Evolutionary conservation across 2,113 vertebrate species (phyloP).

Genomic region (Aldabrachelys gigantea): DNA sequence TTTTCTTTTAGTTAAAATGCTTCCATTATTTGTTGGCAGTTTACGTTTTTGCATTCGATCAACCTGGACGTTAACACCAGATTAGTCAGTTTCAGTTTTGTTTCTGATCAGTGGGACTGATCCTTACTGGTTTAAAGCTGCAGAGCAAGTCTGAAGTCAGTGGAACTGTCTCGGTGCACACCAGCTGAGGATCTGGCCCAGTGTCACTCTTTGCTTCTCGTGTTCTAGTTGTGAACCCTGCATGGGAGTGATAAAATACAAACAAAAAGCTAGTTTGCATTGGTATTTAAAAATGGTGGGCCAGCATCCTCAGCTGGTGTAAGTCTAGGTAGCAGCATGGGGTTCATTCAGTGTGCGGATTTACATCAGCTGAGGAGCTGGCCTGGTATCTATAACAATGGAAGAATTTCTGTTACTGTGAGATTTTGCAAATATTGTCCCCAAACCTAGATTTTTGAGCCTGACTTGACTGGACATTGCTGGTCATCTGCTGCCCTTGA

Average conservation of each 20-base stretch:
- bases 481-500: not conserved
- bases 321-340: rapidly evolving
- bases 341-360: rapidly evolving
- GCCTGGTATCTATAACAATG: rapidly evolving
- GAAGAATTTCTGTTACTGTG: not conserved
- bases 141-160: rapidly evolving
- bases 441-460: not conserved
- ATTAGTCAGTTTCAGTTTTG: not conserved
- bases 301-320: rapidly evolving
- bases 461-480: not conserved
- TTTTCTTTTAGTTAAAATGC: not conserved
- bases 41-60: not conserved
- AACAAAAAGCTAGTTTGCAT: rapidly evolving
- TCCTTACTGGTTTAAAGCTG: rapidly evolving
- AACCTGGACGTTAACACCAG: not conserved
- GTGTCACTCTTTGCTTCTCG: rapidly evolving
- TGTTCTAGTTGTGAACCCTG: rapidly evolving
- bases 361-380: not conserved
- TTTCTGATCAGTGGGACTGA: not conserved
- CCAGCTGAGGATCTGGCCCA: not conserved
- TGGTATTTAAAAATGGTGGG: rapidly evolving
- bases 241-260: not conserved
- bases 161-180: rapidly evolving
- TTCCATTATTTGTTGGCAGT: not conserved
- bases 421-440: not conserved